A percentile compares a stretch with the other conserved stretches of the same genome.
Conservation (phyloP, 2,113 vertebrate species). For the Chaetorhynchus papuensis region DNA sequence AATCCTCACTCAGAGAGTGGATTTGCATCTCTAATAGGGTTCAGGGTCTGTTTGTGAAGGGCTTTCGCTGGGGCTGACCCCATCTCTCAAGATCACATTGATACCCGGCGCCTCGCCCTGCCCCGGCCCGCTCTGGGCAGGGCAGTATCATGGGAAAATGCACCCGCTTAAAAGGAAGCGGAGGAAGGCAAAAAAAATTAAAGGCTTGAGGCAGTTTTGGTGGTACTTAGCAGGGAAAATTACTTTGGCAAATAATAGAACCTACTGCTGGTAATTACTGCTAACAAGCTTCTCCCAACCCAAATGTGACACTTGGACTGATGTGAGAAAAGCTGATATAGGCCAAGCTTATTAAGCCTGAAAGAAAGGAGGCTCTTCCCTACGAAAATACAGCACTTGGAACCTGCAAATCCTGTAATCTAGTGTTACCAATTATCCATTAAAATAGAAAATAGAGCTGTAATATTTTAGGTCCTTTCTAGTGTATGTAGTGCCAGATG, state of each 20-base stretch:
- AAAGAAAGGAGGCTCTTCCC: slow-evolving; percentile 70
- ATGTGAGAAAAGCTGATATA: slow-evolving; percentile 78
- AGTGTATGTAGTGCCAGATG: slow-evolving; percentile 15
- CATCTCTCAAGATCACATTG: slow-evolving; percentile 79
- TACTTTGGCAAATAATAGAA: slow-evolving; percentile 86
- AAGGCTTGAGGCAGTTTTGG: slow-evolving; percentile 81
- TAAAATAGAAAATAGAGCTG: slow-evolving; percentile 69
- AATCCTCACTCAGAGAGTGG: slow-evolving; percentile 87
- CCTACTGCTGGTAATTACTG: slow-evolving; percentile 87
- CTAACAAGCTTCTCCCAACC: slow-evolving; percentile 79
- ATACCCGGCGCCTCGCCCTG: slow-evolving; percentile 71
- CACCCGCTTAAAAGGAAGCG: slow-evolving; percentile 75
- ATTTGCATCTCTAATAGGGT: slow-evolving; percentile 95
- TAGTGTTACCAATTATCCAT: slow-evolving; percentile 74
- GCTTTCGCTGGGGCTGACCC: slow-evolving; percentile 85
- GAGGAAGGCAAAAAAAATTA: slow-evolving; percentile 76
- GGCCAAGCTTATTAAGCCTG: slow-evolving; percentile 76
- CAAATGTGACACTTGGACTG: slow-evolving; percentile 77
- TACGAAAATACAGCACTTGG: slow-evolving; percentile 71
- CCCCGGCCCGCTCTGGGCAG: slow-evolving; percentile 67
- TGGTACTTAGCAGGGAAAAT: slow-evolving; percentile 88
- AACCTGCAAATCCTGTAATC: slow-evolving; percentile 74
- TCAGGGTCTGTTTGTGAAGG: slow-evolving; percentile 87
- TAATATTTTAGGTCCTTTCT: slow-evolving; percentile 70
- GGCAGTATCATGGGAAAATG: slow-evolving; percentile 87